Base-by-base conservation (phyloP, 2,113 vertebrate species). In the Hymenochirus boettgeri region DNA sequence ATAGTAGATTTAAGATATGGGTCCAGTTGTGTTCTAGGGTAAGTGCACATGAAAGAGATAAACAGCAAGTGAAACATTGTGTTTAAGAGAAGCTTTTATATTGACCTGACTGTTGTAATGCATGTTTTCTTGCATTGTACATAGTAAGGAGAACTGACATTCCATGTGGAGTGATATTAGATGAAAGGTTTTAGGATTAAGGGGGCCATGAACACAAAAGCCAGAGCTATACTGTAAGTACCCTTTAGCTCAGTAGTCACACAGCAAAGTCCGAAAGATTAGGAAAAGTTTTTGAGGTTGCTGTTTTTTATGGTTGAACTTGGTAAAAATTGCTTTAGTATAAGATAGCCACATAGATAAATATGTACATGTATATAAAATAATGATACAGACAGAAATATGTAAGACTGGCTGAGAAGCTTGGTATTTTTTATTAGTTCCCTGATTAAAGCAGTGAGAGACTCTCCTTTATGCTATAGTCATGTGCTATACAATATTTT, bases 1-100 rank as follows among this genome's bases (percentile, higher is more conserved):
- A 8, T 2, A 12, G 33, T 13, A 35, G 3, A 42, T n/a, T 3
- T 42, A 15, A 42, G 39, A 42, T 13, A n/a, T 42, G 11, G 15
- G 7, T 6, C 13, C n/a, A 42, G 13, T 42, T 42, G 39, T 15
- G 39, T 42, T 42, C 17, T 42, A n/a, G n/a, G 39, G 11, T n/a
- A n/a, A 42, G 39, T 42, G 39, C 39, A 42, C 39, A 42, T 42
- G n/a, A 42, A 42, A 42, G 39, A 42, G 39, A 17, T 42, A 42
- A 42, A 15, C n/a, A 42, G 39, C 39, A n/a, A n/a, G 13, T 42
- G 39, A n/a, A 42, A 11, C n/a, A 42, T 5, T 42, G 39, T 42
- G 15, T 42, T 42, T 15, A 42, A 42, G 15, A 42, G 39, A n/a
- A n/a, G 39, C 39, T 42, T 42, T 42, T 13, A 42, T 42, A n/a